Base-by-base conservation (phyloP, 2,113 vertebrate species). In the Mormyrus iriodes region DNA sequence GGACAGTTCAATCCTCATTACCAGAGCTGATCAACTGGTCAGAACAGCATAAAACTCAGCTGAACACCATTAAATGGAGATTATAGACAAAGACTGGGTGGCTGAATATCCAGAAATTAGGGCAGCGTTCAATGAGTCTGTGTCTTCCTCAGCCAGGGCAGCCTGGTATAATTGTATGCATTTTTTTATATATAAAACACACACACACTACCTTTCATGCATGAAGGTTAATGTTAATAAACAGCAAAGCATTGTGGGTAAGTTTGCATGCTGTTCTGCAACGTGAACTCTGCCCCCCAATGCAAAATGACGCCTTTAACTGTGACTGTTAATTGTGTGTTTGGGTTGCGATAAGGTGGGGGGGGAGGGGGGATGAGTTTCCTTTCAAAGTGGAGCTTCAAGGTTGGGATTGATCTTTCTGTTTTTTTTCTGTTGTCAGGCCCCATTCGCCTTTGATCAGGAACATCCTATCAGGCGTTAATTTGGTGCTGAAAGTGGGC, bases 361-460 rank as follows among this genome's bases (percentile, higher is more conserved):
- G 12, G 15, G 15, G 2, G 42, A 21, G 52, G 31, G 27, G 1
- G 19, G 24, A 15, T n/a, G 76, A 48, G 69, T 83, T 44, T 88
- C 49, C 88, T 83, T 82, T 88, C 76, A 83, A 88, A 83, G 31
- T 53, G 9, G 17, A 52, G 35, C 39, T 83, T 89, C 89, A 86
- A 86, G 83, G 89, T 73, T 86, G 46, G 48, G 58, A 73, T 86
- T 44, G 85, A 86, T 84, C 49, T 88, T 61, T n/a, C 7, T 35
- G 52, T 42, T 9, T 58, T 53, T 39, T 85, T 48, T 86, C 58
- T 69, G 44, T 42, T 76, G 58, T 83, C 15, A 24, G 52, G 4
- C 51, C 6, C 17, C 19, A 44, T 89, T 46, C 13, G 15, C n/a
- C 89, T 89, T 89, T 89, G 83, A 89, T 89, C 89, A 89, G 46